phyloP scores from a whole-genome alignment of 2,888 invertebrate genomes.

The Eumerus sabulonum region DNA sequence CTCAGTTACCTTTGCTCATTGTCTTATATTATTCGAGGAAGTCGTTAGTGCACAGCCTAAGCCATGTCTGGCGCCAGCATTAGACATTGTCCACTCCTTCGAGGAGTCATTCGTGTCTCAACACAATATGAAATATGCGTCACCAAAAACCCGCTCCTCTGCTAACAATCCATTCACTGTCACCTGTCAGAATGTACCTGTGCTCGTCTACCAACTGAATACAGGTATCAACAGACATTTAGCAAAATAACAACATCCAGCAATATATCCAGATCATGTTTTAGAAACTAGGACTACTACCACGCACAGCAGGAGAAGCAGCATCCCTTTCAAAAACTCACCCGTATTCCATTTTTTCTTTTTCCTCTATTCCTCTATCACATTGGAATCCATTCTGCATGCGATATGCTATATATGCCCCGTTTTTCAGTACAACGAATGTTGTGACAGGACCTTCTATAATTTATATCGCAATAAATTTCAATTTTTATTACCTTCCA shows the following conservation, averaged over 20 bases:
- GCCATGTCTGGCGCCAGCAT: constrained; percentile 79
- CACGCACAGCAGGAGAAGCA: constrained; percentile 57
- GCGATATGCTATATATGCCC: constrained; percentile 31
- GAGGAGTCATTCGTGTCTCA: constrained; percentile 45
- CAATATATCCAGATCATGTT: constrained; percentile 30
- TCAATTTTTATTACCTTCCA: constrained; percentile 62
- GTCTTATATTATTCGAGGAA: constrained; percentile 41
- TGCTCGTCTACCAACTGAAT: constrained; percentile 6
- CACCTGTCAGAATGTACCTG: constrained; percentile 37
- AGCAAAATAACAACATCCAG: constrained; percentile 53
- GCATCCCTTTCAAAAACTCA: constrained; percentile 37
- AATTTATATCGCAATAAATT: constrained; percentile 70
- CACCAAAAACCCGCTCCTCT: constrained; percentile 53
- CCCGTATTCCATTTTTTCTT: not conserved
- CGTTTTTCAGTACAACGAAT: constrained; percentile 48
- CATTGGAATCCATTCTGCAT: constrained; percentile 15
- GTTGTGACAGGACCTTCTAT: constrained; percentile 69
- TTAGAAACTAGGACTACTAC: constrained; percentile 29
- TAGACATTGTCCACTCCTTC: constrained; percentile 71
- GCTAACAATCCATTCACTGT: constrained; percentile 51
- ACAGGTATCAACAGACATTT: constrained; percentile 50
- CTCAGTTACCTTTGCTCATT: constrained; percentile 28
- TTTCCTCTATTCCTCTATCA: not conserved
- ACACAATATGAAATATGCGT: constrained; percentile 61
- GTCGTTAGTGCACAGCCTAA: constrained; percentile 70